Evolutionary conservation across 1,140 invertebrate genomes (phyloP), one percentile per base, ranked within the genome.

Genomic region (Drosophila kanapiae): DNA sequence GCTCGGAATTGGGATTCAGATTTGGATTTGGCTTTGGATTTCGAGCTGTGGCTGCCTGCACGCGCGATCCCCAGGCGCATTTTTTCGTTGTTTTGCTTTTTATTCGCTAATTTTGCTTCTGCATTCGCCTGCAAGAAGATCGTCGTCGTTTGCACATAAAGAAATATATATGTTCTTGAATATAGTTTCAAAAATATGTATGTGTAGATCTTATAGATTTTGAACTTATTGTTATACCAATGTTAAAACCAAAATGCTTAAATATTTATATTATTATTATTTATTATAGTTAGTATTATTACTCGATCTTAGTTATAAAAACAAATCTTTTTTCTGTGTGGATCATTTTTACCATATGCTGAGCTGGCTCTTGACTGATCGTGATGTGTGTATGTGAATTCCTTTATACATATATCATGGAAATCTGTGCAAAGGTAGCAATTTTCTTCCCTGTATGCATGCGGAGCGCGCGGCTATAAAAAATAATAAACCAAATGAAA

Each of bases 371-470:
- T 78, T 72, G 82, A 65, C 68, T 75, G 86, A 91, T 91, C 86
- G 86, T 86, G 74, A 91, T 91, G 84, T 91, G 84, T 82, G 70
- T 72, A 58, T 75, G 54, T 70, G 27, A 78, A 53, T 38, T 4
- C 53, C 13, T 54, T 37, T 62, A 53, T 14, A 33, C 16, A 16
- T 47, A 48, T 45, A 58, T 71, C 35, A 27, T 71, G 40, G 38
- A 64, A 76, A 62, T 64, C 82, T 81, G 72, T 87, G 82, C 87
- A 83, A 91, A 91, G 87, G 86, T 91, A 91, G 87, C 87, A 91
- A 91, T 91, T 91, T 91, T 91, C 86, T 71, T 91, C 70, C 80
- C 86, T 91, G 80, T 64, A 51, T 64, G 42, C 42, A 69, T 38
- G 49, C 23, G 40, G 57, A 1, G 23, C 71, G 58, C 23, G 23